Base-by-base conservation (phyloP, 2,113 vertebrate genomes). In the Phrynosoma blainvillii region DNA sequence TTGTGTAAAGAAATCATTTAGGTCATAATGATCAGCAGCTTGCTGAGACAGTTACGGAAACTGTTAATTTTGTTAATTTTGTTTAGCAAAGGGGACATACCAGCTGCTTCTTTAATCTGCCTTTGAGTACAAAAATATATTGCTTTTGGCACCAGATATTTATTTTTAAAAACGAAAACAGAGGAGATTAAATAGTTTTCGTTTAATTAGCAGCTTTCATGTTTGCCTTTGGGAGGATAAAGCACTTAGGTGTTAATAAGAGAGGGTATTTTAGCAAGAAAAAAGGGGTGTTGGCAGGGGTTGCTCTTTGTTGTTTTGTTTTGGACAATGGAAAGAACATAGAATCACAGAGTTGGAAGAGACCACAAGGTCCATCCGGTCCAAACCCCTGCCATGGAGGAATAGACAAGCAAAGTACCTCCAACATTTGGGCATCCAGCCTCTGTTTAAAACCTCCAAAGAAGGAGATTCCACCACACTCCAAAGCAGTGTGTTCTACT, bases 61-160 rank as follows among this genome's bases (percentile, higher is more conserved):
- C 88, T 84, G 91, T 93, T 94, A 90, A 91, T 93, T 95, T 94
- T 95, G 82, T 90, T 93, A 90, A 82, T 94, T 94, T 92, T 93
- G 87, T 89, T 93, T 91, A 88, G 89, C 90, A 91, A 47, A 91
- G 68, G 73, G 94, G 91, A 56, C 56, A 92, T 86, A 89, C 87
- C 65, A 87, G 85, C 85, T 85, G 89, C 75, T 92, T 79, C 93
- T 94, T 93, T 95, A 95, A 93, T 93, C 88, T 93, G 84, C 85
- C 92, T 88, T 85, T 40, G 76, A 92, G 79, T 75, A 92, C 89
- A 86, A 91, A 91, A 86, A 18, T 89, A 66, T 90, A 92, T 93
- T 92, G 91, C 92, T 94, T 95, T 94, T 94, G 89, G 90, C 88
- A 95, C 93, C 91, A 95, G 93, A 94, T 92, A 94, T 93, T 92